phyloP scores from a whole-genome alignment of 2,888 invertebrate species.

The Anodontia alba region DNA sequence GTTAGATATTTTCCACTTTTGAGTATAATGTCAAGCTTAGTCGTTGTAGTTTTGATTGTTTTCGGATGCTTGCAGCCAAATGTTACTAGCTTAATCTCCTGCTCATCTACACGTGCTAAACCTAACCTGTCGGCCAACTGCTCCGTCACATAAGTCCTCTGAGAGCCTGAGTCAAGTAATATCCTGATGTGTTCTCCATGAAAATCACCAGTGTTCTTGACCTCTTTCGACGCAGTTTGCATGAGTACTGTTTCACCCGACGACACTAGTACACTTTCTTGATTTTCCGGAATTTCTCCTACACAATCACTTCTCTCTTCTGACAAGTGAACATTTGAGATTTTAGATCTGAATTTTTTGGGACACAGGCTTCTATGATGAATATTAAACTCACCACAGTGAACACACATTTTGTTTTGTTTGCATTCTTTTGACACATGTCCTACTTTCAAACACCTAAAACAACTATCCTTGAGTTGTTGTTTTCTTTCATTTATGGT shows the following conservation, averaged over 20 bases:
- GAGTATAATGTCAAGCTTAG: not conserved
- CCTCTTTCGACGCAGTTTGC: slow-evolving; percentile 25
- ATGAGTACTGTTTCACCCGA: slow-evolving; percentile 30
- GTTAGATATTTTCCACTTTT: slow-evolving; percentile 4
- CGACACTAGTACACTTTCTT: slow-evolving; percentile 35
- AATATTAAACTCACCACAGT: not conserved
- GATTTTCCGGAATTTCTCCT: not conserved
- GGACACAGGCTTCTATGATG: not conserved
- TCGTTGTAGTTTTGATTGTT: not conserved
- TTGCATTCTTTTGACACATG: not conserved
- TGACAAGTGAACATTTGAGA: not conserved
- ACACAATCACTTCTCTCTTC: not conserved
- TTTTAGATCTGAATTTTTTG: not conserved
- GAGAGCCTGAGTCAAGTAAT: not conserved
- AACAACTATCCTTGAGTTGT: not conserved
- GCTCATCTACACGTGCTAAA: not conserved
- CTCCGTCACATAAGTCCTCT: not conserved
- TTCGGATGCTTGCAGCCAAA: not conserved
- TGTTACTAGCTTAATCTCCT: not conserved
- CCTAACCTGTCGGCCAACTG: not conserved
- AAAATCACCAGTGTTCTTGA: slow-evolving; percentile 11
- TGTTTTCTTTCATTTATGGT: not conserved
- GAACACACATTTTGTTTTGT: not conserved
- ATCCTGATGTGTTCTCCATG: not conserved
- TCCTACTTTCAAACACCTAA: slow-evolving; percentile 1